Evolutionary conservation across 2,888 invertebrate genomes (phyloP), one percentile per base, ranked within the genome.

Genomic region (Ophion costatus): DNA sequence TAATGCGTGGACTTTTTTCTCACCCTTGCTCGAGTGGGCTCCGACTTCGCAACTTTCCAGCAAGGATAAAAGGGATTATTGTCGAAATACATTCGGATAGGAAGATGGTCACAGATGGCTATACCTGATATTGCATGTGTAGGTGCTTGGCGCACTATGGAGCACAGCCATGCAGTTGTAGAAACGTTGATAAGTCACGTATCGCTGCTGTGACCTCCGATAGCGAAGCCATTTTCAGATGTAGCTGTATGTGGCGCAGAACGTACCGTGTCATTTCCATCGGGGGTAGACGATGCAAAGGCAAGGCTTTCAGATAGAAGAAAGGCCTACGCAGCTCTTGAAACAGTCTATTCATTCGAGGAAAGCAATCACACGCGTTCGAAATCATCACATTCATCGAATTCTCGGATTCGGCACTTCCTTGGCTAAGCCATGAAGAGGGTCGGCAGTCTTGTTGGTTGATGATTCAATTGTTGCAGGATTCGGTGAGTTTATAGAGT

Each of bases 21-120:
- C 66, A 71, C n/a, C 5, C 80, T 59, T 29, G 42, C 29, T 20
- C 64, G 24, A 63, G 61, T 75, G 74, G 24, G 29, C 74, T 51
- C 69, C 73, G 70, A 80, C 77, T 45, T 64, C 20, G 24, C n/a
- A 9, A 79, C 77, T 82, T 71, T 33, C 83, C 75, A 67, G 77
- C 73, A 67, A 63, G 63, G 84, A 84, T 85, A 86, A 88, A 88
- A 86, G 81, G 90, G 91, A 91, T 91, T 91, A 91, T 90, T 90
- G 87, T 84, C 67, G 73, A 86, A 86, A 87, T 86, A 82, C 80
- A 74, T 85, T 87, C 17, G 2, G 61, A 83, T 82, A 79, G 71
- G 75, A 86, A 81, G 84, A 82, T 82, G 70, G 74, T 63, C 57
- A 42, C 38, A 42, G 22, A 59, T 64, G 51, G 66, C 42, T 70